Base-by-base conservation (phyloP, 2,797 vertebrate species). In the Gadopsis marmoratus region DNA sequence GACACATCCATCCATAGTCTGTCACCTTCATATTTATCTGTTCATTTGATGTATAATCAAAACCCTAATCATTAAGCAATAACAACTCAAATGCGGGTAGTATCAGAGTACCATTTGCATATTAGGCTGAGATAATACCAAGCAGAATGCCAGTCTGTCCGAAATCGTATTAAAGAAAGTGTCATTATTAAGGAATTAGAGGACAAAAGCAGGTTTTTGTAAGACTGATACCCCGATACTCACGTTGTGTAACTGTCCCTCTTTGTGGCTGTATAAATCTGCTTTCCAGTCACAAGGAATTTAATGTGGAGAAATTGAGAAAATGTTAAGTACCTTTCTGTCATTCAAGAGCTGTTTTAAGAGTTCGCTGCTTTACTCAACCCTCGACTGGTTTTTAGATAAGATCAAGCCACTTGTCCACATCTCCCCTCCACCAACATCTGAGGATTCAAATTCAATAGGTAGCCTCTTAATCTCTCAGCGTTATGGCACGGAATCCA, bases 31-130 rank as follows among this genome's bases (percentile, higher is more conserved):
- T 26, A 26, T 84, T 76, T 74, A 43, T 68, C 47, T 26, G 16
- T 75, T 78, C 48, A 59, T 81, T 79, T 78, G 35, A 81, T 86
- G 71, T 35, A 56, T 82, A 63, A 71, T 84, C 64, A 72, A 78
- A 84, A 76, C 10, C 31, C 37, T 53, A 14, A 80, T 78, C 53
- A 81, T 56, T 74, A 78, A 61, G 13, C 63, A 65, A 68, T 7
- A 45, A 41, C n/a, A 41, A 62, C 11, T 12, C 50, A 64, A 59
- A 29, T 56, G 1, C 10, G 48, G 35, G 21, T 4, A 16, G 43
- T n/a, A 16, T 10, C 45, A 43, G 33, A 67, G 51, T 56, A 26
- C 29, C 2, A 29, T 82, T 39, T 59, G 55, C 16, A 31, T 21
- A 47, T 55, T 56, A 13, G 54, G 35, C n/a, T 16, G 13, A 75